phyloP scores from a whole-genome alignment of 2,113 vertebrate species.

The Prunella himalayana region DNA sequence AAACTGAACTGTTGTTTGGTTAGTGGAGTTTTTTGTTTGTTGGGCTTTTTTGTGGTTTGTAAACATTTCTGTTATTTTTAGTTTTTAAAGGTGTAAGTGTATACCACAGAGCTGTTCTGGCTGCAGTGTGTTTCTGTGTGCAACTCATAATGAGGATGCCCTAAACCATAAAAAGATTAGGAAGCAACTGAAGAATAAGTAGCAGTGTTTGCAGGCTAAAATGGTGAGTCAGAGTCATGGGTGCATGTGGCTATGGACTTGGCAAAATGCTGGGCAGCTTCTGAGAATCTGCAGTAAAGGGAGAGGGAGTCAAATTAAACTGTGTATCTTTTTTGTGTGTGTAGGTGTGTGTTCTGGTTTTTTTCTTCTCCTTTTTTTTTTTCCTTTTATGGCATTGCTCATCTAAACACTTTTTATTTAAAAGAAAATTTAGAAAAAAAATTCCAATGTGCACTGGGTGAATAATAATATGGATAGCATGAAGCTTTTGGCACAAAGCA shows the following conservation, averaged over 20 bases:
- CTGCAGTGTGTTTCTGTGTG: neutral
- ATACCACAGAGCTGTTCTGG: neutral
- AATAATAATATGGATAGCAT: neutral
- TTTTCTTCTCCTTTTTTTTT: too few relatives aligned
- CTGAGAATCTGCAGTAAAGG: neutral
- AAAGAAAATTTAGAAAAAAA: neutral
- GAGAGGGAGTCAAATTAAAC: neutral
- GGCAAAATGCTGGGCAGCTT: neutral
- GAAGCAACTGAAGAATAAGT: neutral
- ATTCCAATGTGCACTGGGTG: neutral
- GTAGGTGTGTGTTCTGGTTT: too few relatives aligned
- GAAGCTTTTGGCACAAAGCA: neutral
- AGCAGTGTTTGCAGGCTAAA: neutral
- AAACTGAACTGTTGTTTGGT: neutral
- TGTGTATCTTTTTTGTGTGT: neutral
- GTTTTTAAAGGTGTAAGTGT: neutral
- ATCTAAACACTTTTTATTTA: neutral
- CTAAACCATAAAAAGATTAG: neutral
- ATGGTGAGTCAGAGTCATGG: slow-evolving; percentile 32
- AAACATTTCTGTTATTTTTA: neutral
- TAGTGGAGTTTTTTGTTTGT: neutral
- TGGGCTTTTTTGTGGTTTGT: neutral
- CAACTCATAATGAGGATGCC: neutral
- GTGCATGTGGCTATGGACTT: neutral
- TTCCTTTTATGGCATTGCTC: neutral